Conservation (phyloP, 1,140 invertebrate species). For the Cyclina sinensis region DNA sequence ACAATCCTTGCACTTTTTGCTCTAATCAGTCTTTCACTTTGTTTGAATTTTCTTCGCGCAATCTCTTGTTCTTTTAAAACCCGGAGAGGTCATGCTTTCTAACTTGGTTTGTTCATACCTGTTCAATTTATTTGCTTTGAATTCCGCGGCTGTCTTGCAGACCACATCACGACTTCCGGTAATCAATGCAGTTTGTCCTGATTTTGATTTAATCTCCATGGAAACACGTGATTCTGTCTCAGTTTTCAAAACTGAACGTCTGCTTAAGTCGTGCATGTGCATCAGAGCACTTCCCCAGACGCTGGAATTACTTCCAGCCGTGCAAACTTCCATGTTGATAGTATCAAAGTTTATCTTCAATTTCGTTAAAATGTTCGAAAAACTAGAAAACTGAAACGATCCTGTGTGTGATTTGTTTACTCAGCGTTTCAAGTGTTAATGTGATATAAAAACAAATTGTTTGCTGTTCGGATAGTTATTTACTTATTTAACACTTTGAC, state of each 20-base stretch:
- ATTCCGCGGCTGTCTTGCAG: conserved; percentile 61
- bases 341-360: background rate
- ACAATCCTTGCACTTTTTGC: conserved; percentile 47
- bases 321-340: background rate
- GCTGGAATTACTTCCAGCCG: conserved; percentile 34
- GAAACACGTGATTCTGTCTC: conserved; percentile 27
- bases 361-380: background rate
- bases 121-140: conserved; percentile 62
- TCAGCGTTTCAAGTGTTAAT: background rate
- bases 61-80: conserved; percentile 60
- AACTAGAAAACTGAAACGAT: background rate
- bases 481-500: conserved; percentile 9
- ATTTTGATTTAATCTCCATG: conserved; percentile 12
- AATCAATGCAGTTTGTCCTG: conserved; percentile 9
- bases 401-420: background rate
- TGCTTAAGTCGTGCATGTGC: background rate
- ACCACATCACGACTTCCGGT: conserved; percentile 46
- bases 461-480: background rate
- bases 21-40: conserved; percentile 37
- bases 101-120: conserved; percentile 56
- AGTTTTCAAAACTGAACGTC: background rate
- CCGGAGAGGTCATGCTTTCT: background rate
- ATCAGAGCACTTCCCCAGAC: conserved; percentile 38
- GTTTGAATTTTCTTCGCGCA: conserved; percentile 15
- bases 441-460: background rate